Base-by-base conservation (phyloP, 23 tunicate genomes). In the Styela plicata region DNA sequence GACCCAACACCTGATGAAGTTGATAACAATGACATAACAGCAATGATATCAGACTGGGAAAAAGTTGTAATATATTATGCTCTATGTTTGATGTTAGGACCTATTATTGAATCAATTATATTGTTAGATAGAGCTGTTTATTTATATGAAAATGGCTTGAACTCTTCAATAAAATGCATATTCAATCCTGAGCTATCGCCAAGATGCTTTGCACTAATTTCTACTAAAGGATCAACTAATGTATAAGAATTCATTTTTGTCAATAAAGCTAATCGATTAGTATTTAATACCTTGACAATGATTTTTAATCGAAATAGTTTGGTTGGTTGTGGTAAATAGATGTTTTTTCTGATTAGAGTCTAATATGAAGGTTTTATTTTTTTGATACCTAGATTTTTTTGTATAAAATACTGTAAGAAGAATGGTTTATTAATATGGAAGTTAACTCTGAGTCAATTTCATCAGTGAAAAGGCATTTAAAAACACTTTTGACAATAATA, bases 91-190 rank as follows among this genome's bases (percentile, higher is more conserved):
- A 73, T 93, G 82, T n/a, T 88, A 22, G 92, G 90, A 52, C 93
- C 89, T 20, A 74, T 88, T 3, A 79, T 93, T 3, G 98, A 93
- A 78, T 71, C 83, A n/a, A 64, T 93, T 17, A 79, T 93, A 7
- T 36, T 93, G 65, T 53, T 93, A 78, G 98, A 93, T 69, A 80
- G 98, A 33, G 30, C 74, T 44, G 26, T 93, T 21, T 88, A 80
- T 70, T 37, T 93, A 36, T 32, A 53, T 21, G 98, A 93, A 85
- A 82, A 88, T 71, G 93, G 98, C 31, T 23, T 44, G 29, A 20
- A 37, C 17, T 76, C 65, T 3, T 24, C 31, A 10, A 1, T 53
- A 21, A 17, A 36, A 52, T 75, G 66, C 44, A 2, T 76, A 20
- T 76, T 76, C 2, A 57, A 76, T 1, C 81, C 81, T 19, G n/a